A percentile compares a stretch with the other conserved stretches of the same genome.
These are phyloP conservation scores for Apotomis betuletana DNA, from an alignment of 2,888 invertebrate species.

Conservation along the genomic window DNA sequence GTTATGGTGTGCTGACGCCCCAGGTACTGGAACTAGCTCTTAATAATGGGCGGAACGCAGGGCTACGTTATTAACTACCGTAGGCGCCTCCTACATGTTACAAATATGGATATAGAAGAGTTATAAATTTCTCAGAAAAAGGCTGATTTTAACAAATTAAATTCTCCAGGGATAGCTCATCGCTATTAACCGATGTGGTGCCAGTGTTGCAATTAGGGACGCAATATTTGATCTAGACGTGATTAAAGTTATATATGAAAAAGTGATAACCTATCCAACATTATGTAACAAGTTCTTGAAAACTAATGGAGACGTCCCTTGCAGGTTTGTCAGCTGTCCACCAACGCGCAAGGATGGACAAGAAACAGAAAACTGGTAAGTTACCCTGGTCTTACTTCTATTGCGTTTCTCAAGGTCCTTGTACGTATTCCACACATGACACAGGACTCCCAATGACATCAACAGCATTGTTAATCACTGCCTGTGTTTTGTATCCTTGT, in stretches of 20 bases:
- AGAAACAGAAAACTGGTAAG: conserved; percentile 90
- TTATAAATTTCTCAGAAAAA: conserved; percentile 56
- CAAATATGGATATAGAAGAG: conserved; percentile 50
- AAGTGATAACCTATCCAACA: conserved; percentile 78
- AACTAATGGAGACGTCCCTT: conserved; percentile 74
- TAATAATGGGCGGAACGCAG: conserved; percentile 54
- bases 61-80: conserved; percentile 49
- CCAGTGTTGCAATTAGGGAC: conserved; percentile 46
- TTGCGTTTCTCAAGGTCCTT: conserved; percentile 11
- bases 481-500: background rate
- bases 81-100: conserved; percentile 56
- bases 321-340: conserved; percentile 90
- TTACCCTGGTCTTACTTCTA: conserved; percentile 48
- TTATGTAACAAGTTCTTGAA: conserved; percentile 80
- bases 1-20: conserved; percentile 86
- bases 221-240: conserved; percentile 48
- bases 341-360: conserved; percentile 89
- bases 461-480: background rate
- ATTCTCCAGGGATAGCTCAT: conserved; percentile 47
- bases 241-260: conserved; percentile 54
- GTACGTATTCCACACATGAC: conserved; percentile 16
- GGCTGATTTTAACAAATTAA: conserved; percentile 65
- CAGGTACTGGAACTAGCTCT: conserved; percentile 85
- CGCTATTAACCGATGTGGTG: conserved; percentile 51
- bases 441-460: conserved; percentile 13